Base-by-base conservation (phyloP, 2,797 vertebrate genomes). In the Octomys mimax region DNA sequence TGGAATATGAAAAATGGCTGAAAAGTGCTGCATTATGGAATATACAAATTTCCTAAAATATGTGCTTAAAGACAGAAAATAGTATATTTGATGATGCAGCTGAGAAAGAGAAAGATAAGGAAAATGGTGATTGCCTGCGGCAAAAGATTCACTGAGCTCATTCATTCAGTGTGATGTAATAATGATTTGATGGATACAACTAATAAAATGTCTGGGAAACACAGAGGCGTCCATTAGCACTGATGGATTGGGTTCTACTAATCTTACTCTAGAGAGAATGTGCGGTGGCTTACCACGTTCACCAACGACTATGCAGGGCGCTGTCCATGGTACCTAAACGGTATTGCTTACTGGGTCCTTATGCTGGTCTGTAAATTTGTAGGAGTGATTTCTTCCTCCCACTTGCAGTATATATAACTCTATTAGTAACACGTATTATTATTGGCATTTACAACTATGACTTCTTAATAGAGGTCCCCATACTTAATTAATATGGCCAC, bases 301-400 rank as follows among this genome's bases (percentile, higher is more conserved):
- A 31, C 18, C 33, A 9, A 18, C 10, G 5, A 19, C 0, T 21
- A 0, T 33, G 2, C 9, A 2, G 0, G 31, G 1, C 0, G n/a
- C 95, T 98, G 91, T 96, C 96, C 93, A 0, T 81, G 94, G 97
- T 98, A 2, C 96, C 85, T 92, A 97, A 95, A 6, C 21, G 16
- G 16, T 24, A 0, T 28, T 88, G 14, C 7, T 9, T 36, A 31
- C 13, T 21, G 33, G 64, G 19, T 6, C 18, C 49, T 95, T 14
- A 3, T 13, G 39, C 42, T 81, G 4, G 28, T 39, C 28, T 57
- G 54, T 54, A 80, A 84, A 64, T 28, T 81, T 62, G 31, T 70
- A 49, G 59, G 19, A 5, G 21, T 75, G 49, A 61, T 94, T 97
- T 91, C 31, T 71, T 92, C 57, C 11, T 95, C 46, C 36, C 5